Conservation (phyloP, 37 sponge, comb jelly and placozoan genomes). For the Spongia lamella region DNA sequence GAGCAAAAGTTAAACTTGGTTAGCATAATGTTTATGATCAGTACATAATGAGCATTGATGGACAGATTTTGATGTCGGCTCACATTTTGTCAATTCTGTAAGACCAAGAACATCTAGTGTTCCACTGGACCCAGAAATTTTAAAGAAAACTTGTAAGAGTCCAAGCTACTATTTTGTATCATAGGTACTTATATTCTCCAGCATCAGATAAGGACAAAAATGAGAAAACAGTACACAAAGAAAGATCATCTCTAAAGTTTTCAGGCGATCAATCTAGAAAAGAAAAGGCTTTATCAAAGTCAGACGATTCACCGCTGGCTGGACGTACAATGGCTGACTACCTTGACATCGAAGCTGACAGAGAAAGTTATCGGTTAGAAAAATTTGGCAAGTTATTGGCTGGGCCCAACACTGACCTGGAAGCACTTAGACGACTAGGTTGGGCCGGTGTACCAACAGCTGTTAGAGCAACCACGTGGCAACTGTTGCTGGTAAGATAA, state of each 20-base stretch:
- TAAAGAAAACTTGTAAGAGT: not conserved
- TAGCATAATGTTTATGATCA: conserved; percentile 11
- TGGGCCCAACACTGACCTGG: conserved; percentile 87
- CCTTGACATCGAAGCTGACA: conserved; percentile 59
- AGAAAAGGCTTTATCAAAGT: no score
- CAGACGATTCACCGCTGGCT: not conserved
- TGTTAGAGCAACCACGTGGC: conserved; percentile 86
- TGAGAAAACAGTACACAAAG: conserved; percentile 4
- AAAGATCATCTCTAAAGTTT: not conserved
- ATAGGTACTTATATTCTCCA: not conserved
- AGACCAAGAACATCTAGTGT: conserved; percentile 10
- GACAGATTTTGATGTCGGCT: conserved; percentile 24
- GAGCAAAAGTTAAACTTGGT: not conserved
- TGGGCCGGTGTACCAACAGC: conserved; percentile 87
- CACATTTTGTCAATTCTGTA: conserved; percentile 22
- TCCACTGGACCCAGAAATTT: not conserved
- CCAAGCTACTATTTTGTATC: no score
- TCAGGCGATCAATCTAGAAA: no score
- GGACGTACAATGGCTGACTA: conserved; percentile 4
- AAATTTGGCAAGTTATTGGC: conserved; percentile 85
- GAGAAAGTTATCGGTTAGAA: conserved; percentile 78
- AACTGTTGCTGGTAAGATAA: conserved; percentile 72
- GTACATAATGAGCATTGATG: not conserved
- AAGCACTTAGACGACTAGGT: conserved; percentile 73
- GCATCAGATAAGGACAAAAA: not conserved